A percentile compares a stretch with the other conserved stretches of the same genome.
These are phyloP conservation scores for Rhopalosiphum padi DNA, from an alignment of 1,140 invertebrate genomes.

Conservation along the genomic window DNA sequence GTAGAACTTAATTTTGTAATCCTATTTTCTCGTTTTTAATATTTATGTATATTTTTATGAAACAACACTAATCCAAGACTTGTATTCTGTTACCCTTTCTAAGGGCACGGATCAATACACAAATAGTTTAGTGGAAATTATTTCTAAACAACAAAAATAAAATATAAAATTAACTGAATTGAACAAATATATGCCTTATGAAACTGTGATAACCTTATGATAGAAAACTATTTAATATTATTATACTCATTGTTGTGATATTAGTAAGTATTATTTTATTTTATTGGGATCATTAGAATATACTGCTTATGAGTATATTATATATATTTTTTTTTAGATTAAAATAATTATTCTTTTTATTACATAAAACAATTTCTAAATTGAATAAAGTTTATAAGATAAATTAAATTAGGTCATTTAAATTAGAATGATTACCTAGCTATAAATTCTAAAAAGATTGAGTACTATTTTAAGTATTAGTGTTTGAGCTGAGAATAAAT, in stretches of 20 bases:
- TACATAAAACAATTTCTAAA: neutral
- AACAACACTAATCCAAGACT: constrained; percentile 4
- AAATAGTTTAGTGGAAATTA: constrained; percentile 10
- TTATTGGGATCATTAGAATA: neutral
- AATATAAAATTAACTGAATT: neutral
- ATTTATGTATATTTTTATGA: neutral
- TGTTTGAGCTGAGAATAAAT: neutral
- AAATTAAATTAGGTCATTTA: neutral
- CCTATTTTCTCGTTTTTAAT: neutral
- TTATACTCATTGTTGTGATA: neutral
- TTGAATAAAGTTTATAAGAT: neutral
- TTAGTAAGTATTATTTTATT: neutral
- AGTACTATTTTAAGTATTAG: neutral
- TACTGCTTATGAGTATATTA: neutral
- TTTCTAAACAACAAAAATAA: neutral
- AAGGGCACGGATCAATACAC: neutral
- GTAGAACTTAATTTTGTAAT: neutral
- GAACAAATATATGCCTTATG: neutral
- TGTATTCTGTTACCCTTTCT: neutral
- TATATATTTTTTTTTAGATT: neutral
- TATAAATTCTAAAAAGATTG: neutral
- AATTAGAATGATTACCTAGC: neutral
- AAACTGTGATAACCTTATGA: neutral
- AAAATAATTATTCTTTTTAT: neutral
- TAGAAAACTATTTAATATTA: neutral